Evolutionary conservation across 2,797 vertebrate genomes (phyloP), one percentile per base, ranked within the genome.

Genomic region (Pogoniulus pusillus): DNA sequence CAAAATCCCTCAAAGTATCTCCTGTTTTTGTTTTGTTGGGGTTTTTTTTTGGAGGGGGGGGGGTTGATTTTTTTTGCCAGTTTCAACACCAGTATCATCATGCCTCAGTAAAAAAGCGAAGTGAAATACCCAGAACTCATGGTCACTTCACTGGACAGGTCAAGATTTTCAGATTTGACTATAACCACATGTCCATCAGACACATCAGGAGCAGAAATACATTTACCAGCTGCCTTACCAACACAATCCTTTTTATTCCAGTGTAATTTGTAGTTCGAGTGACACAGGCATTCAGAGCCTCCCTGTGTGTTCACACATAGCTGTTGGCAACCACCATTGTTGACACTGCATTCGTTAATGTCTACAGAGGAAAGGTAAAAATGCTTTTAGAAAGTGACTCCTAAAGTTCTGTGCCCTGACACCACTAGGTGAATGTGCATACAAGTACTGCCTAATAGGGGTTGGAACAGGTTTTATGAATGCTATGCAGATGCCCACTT

Each of bases 221-320:
- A 49, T 83, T 24, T 59, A 27, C 12, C 10, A 78, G 26, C 71
- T 53, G 91, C 96, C 98, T 99, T 99, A 99, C 99, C 99, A 89
- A 98, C 97, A 95, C 99, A 99, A 96, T 99, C 99, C 94, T 99
- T 99, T 96, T 98, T 98, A 97, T 99, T 99, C 99, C 99, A 99
- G 97, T 99, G 99, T 32, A 99, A 97, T 95, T 98, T 99, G 97
- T 98, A 98, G 60, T 98, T 98, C 4, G 98, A 96, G 57, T 97
- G 98, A 96, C 99, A 99, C 91, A 97, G 98, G 96, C 99, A 99
- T 82, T 98, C 98, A 37, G 98, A 99, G 94, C 98, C 97, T 79
- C 99, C 99, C 87, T 96, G 30, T 0, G 97, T 98, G 96, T 99
- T 99, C 96, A 98, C 97, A 94, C 99, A 99, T 58, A 97, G 96